Evolutionary conservation across 2,888 invertebrate genomes (phyloP).

Genomic region (Scelioninae gen. 2): DNA sequence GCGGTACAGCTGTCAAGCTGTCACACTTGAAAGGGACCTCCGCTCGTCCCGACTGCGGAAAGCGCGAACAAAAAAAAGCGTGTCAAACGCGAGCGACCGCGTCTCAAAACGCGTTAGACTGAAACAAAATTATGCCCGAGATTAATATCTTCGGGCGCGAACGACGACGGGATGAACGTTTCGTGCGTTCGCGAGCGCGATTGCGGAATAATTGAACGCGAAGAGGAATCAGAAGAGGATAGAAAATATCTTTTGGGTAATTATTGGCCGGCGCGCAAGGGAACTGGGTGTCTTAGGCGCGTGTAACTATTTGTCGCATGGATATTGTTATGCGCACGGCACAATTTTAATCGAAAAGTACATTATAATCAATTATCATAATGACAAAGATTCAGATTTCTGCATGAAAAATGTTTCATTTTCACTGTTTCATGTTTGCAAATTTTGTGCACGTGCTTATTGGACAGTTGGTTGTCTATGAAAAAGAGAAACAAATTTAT

Average conservation of each 20-base stretch:
- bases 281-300: too few species aligned
- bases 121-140: conserved; percentile 44
- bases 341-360: too few species aligned
- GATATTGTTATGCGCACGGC: too few species aligned
- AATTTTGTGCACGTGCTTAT: too few species aligned
- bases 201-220: conserved; percentile 41
- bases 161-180: conserved; percentile 21
- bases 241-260: conserved; percentile 1
- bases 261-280: conserved; percentile 15
- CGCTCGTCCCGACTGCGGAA: conserved; percentile 29
- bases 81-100: conserved; percentile 44
- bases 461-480: too few species aligned
- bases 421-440: too few species aligned
- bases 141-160: conserved; percentile 36
- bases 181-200: conserved; percentile 16
- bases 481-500: too few species aligned
- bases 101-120: conserved; percentile 37
- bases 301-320: too few species aligned
- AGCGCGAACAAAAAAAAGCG: conserved; percentile 39
- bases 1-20: conserved; percentile 58
- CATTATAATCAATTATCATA: too few species aligned
- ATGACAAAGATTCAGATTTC: too few species aligned
- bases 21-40: conserved; percentile 37
- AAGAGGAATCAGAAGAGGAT: conserved; percentile 13
- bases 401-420: too few species aligned